phyloP scores from a whole-genome alignment of 1,140 invertebrate genomes.

The Paramacrobiotus metropolitanus region DNA sequence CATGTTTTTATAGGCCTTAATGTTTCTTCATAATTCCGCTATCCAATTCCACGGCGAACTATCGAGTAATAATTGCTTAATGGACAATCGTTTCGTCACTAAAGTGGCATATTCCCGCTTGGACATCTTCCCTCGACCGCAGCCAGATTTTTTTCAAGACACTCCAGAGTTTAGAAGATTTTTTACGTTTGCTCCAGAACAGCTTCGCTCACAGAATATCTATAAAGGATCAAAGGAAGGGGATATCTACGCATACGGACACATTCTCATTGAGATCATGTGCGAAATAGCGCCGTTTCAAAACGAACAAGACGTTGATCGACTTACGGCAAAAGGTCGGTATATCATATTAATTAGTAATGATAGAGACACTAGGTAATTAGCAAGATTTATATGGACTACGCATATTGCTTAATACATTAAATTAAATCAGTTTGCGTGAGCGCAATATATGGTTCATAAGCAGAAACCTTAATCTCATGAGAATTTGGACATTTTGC shows the following conservation, averaged over 20 bases:
- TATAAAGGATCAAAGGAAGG: conserved; percentile 45
- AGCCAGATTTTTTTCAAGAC: background rate
- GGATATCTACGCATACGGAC: conserved; percentile 81
- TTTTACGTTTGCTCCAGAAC: conserved; percentile 35
- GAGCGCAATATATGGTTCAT: no score
- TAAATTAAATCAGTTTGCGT: no score
- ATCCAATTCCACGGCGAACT: conserved; percentile 64
- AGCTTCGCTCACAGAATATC: conserved; percentile 29
- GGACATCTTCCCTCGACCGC: conserved; percentile 18
- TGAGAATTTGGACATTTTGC: no score
- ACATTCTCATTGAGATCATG: no score
- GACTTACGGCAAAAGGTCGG: no score
- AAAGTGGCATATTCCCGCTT: conserved; percentile 74
- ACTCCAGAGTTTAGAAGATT: background rate
- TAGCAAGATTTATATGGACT: no score
- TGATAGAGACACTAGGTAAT: no score
- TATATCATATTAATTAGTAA: no score
- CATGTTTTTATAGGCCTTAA: background rate
- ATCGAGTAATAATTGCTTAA: conserved; percentile 66
- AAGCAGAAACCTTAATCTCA: no score
- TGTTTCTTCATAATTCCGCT: conserved; percentile 57
- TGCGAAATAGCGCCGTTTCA: no score
- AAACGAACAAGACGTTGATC: no score
- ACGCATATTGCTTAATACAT: no score
- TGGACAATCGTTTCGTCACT: conserved; percentile 81